These are phyloP conservation scores for Brachypterus glaber DNA, from an alignment of 2,888 invertebrate species.

Conservation along the genomic window DNA sequence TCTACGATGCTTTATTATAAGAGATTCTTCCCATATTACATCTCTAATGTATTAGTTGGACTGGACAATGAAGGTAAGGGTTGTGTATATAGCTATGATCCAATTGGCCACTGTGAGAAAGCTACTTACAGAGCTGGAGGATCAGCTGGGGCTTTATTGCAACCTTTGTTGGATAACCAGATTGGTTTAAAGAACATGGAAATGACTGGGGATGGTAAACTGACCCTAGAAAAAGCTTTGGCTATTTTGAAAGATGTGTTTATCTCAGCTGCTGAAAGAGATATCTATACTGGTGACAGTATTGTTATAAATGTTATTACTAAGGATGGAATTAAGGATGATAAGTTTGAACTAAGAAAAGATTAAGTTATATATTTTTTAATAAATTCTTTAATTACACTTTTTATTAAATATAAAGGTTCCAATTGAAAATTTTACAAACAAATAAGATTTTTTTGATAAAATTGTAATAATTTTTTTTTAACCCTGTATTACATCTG, in stretches of 20 bases:
- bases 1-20: conserved; percentile 93
- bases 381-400: conserved; percentile 10
- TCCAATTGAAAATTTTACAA: no score
- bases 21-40: conserved; percentile 97
- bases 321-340: conserved; percentile 71
- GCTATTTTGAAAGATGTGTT: conserved; percentile 89
- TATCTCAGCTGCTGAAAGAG: conserved; percentile 94
- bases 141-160: conserved; percentile 79
- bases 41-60: conserved; percentile 90
- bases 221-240: conserved; percentile 73
- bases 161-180: conserved; percentile 94
- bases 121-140: conserved; percentile 82
- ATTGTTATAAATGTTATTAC: conserved; percentile 81
- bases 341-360: conserved; percentile 66
- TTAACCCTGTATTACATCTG: no score
- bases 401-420: no score
- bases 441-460: no score
- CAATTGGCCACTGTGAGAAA: conserved; percentile 89
- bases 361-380: conserved; percentile 53
- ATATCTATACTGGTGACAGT: conserved; percentile 94
- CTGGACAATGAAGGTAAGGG: conserved; percentile 90
- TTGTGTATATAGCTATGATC: conserved; percentile 93
- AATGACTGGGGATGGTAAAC: conserved; percentile 51
- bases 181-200: conserved; percentile 84
- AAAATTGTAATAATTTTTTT: no score